Evolutionary conservation across 30 jellyfish, hydroid and myxozoan genomes (phyloP), one percentile per base, ranked within the genome.

Genomic region (Sanderia malayensis): DNA sequence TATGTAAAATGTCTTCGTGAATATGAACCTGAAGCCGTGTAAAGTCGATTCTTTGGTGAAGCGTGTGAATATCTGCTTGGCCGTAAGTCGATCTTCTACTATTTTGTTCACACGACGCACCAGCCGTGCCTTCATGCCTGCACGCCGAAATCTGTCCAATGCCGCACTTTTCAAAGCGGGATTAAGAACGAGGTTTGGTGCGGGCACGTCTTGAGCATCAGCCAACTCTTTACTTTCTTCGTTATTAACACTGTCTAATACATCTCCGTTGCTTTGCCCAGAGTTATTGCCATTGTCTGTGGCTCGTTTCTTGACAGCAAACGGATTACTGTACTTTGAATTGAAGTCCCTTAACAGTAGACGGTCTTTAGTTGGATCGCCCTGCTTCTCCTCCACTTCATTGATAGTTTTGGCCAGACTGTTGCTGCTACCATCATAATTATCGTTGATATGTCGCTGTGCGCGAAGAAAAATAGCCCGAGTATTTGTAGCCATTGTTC

Each of bases 81-180:
- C 95, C 20, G 99, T 93, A 46, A 93, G 75, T 2, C 99, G 75
- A 30, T 93, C 99, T 66, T 93, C 99, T 28, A 86, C 96, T 26
- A 93, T 82, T 59, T 85, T 93, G 29, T 84, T 96, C 53, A 93
- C 89, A 0, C 99, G 86, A 7, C 87, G 96, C 3, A 94, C 99
- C 24, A 93, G 80, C 57, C 96, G 52, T 4, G 99, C 99, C 71
- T 93, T 93, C 99, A 93, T 93, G 4, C 99, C 99, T 0, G 96
- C 99, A 33, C 86, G 74, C 4, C 99, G 95, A 81, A 93, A 93
- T 61, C 93, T 67, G 68, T 85, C 99, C 22, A 95, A 74, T 0
- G 95, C 95, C 7, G 80, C 89, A 44, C 49, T 78, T 58, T 78
- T 78, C 29, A 78, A 65, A 17, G 82, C 89, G 1, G 89, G 89